phyloP scores from a whole-genome alignment of 2,888 invertebrate genomes.

The Callosobruchus maculatus region DNA sequence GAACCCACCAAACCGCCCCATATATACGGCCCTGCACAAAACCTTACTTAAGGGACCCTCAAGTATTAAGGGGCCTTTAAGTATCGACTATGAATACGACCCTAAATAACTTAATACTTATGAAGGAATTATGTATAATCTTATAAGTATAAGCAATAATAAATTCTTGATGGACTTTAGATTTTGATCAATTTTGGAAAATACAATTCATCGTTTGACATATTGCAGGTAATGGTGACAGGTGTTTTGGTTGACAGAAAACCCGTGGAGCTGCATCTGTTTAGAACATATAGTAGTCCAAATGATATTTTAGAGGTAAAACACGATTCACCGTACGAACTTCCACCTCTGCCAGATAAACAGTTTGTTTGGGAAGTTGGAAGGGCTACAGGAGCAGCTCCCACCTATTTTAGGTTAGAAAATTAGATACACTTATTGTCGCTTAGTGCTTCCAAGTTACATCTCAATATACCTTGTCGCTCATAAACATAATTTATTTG shows the following conservation, averaged over 20 bases:
- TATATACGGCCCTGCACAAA: too few relatives aligned
- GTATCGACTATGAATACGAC: too few relatives aligned
- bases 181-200: too few relatives aligned
- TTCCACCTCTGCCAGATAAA: slow-evolving; percentile 60
- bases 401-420: slow-evolving; percentile 83
- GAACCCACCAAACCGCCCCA: too few relatives aligned
- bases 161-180: not conserved
- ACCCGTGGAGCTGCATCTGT: slow-evolving; percentile 91
- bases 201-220: not conserved
- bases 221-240: slow-evolving; percentile 67
- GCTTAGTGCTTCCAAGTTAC: too few relatives aligned
- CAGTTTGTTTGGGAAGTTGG: slow-evolving; percentile 92
- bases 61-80: too few relatives aligned
- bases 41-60: too few relatives aligned
- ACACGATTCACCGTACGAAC: slow-evolving; percentile 46
- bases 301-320: slow-evolving; percentile 63
- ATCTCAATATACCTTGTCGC: too few relatives aligned
- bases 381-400: slow-evolving; percentile 93
- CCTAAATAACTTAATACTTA: too few relatives aligned
- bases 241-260: slow-evolving; percentile 87
- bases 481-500: too few relatives aligned
- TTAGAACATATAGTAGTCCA: slow-evolving; percentile 85
- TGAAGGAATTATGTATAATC: too few relatives aligned
- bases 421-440: not conserved
- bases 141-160: too few relatives aligned